Evolutionary conservation across 2,797 vertebrate genomes (phyloP).

Genomic region (Siniperca scherzeri): DNA sequence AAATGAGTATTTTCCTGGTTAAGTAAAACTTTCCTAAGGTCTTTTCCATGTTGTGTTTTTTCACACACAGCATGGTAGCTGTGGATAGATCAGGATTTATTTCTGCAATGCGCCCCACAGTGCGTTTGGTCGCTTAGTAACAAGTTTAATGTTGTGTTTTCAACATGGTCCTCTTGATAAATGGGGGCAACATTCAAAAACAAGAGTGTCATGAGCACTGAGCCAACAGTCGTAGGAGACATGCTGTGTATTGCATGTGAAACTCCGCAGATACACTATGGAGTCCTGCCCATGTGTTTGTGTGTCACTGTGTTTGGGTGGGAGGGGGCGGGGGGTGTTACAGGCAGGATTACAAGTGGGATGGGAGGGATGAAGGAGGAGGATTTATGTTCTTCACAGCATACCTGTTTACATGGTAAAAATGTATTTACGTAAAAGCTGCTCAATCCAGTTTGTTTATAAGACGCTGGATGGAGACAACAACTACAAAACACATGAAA

Average conservation of each 20-base stretch:
- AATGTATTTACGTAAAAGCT: conserved; percentile 57
- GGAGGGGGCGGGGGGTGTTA: not conserved
- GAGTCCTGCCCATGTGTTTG: conserved; percentile 2
- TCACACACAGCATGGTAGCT: not conserved
- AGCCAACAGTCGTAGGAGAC: not conserved
- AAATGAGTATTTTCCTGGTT: not conserved
- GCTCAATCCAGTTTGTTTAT: conserved; percentile 9
- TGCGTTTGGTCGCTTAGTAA: conserved; percentile 27
- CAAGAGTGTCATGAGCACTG: not conserved
- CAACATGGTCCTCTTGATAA: conserved; percentile 4
- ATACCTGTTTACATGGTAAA: conserved; percentile 62
- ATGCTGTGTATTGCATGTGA: not conserved
- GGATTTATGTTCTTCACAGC: conserved; percentile 55
- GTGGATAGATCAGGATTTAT: not conserved
- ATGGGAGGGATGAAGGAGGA: conserved; percentile 9
- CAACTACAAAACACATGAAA: not conserved
- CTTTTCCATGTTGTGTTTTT: not conserved
- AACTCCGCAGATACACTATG: conserved; percentile 15
- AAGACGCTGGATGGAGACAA: not conserved
- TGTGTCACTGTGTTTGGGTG: conserved; percentile 6
- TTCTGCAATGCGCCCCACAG: not conserved
- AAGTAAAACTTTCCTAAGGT: not conserved
- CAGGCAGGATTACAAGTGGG: conserved; percentile 9
- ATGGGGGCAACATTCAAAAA: not conserved
- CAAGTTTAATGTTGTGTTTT: conserved; percentile 11